A percentile compares a stretch with the other conserved stretches of the same genome.
These are phyloP conservation scores for Muraenolepis orangiensis DNA, from an alignment of 2,797 vertebrate species.

Conservation along the genomic window DNA sequence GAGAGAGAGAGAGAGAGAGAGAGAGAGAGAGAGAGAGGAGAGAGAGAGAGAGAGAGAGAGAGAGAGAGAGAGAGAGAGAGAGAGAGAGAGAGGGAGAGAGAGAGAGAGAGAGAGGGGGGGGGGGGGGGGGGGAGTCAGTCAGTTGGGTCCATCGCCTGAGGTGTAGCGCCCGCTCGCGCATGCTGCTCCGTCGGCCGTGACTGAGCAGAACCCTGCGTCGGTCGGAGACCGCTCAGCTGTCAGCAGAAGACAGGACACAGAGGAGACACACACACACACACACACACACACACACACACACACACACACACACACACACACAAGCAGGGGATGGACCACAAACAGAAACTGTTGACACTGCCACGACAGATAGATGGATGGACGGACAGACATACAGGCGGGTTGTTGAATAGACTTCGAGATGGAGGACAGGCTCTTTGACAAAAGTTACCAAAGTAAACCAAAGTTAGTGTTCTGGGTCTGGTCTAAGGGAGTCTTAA, in stretches of 20 bases:
- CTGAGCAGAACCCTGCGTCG: constrained; percentile 62
- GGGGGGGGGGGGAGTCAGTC: neutral
- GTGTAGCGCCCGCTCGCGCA: constrained; percentile 43
- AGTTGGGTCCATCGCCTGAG: constrained; percentile 58
- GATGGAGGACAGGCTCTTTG: no score
- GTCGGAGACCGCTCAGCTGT: constrained; percentile 68
- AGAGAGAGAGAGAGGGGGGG: neutral
- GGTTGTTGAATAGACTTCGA: neutral
- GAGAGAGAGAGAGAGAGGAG: neutral
- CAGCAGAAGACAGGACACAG: constrained; percentile 51
- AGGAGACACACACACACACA: constrained; percentile 35
- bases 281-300: constrained; percentile 45
- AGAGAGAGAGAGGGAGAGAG: neutral
- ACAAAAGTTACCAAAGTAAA: no score
- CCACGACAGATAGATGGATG: constrained; percentile 3
- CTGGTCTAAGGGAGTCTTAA: neutral
- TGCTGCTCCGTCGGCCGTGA: constrained; percentile 70
- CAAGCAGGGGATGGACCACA: neutral
- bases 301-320: neutral
- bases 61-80: constrained; percentile 26
- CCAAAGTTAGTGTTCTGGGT: neutral
- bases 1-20: neutral
- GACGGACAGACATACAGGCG: neutral
- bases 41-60: constrained; percentile 43
- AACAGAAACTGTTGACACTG: neutral